Percentiles rank a stretch among this genome's conserved stretches.
Conservation (phyloP, 2,113 vertebrate genomes). For the Bubalus kerabau region DNA sequence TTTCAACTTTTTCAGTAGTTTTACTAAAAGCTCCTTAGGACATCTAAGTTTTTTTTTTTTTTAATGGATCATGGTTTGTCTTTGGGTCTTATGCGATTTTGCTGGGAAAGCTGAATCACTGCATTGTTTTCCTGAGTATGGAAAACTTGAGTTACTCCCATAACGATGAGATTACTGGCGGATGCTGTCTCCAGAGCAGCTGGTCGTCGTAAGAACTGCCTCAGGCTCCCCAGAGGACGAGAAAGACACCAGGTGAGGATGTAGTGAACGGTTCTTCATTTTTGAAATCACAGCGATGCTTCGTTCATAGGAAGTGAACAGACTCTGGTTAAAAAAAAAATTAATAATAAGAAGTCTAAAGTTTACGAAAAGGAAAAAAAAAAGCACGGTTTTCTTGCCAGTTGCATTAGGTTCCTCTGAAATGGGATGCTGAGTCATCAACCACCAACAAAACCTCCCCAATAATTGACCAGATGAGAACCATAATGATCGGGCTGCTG, state of each 20-base stretch:
- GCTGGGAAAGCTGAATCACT: not conserved
- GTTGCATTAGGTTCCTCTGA: not conserved
- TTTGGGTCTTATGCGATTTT: not conserved
- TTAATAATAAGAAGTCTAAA: not conserved
- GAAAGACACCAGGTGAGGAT: not conserved
- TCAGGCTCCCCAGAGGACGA: accelerated
- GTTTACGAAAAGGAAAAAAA: not conserved
- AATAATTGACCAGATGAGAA: not conserved
- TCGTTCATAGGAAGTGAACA: not conserved
- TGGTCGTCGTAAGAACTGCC: accelerated
- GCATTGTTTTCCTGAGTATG: no score
- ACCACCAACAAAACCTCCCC: not conserved
- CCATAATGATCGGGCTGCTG: accelerated
- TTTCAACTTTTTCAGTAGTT: not conserved
- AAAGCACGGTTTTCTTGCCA: not conserved
- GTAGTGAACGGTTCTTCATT: accelerated
- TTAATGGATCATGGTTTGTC: accelerated
- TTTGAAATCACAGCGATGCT: no score
- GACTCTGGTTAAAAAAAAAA: no score
- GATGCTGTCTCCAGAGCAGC: not conserved
- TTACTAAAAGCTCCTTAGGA: not conserved
- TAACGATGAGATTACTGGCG: not conserved
- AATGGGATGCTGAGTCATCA: not conserved
- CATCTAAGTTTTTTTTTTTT: not conserved
- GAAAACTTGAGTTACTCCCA: not conserved